Percentiles rank a stretch among this genome's conserved stretches.
Conservation (phyloP, 1,140 invertebrate species). For the Chymomyza costata region DNA sequence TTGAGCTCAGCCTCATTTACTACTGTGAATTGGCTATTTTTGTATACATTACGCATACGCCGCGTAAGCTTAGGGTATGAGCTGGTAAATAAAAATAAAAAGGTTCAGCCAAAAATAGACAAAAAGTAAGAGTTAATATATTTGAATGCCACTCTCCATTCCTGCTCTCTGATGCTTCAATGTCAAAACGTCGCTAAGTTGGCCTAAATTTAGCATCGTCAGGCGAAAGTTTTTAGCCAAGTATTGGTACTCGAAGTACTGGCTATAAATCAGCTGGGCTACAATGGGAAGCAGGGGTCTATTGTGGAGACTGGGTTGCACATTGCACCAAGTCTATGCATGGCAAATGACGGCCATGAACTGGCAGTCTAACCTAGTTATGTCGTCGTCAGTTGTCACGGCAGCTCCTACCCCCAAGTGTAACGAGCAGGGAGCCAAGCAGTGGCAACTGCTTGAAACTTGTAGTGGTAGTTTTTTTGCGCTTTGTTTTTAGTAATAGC, state of each 20-base stretch:
- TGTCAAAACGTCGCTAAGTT: no score
- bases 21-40: conserved; percentile 21
- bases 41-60: conserved; percentile 16
- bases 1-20: conserved; percentile 10
- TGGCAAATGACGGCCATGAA: conserved; percentile 38
- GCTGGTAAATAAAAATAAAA: background rate
- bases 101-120: conserved; percentile 2
- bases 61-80: conserved; percentile 1
- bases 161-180: no score
- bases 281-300: no score
- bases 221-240: conserved; percentile 30
- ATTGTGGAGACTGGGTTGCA: conserved; percentile 18
- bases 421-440: no score
- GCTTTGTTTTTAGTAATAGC: no score
- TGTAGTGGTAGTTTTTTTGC: no score
- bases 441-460: no score
- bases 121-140: conserved; percentile 35
- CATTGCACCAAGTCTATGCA: conserved; percentile 19
- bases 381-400: background rate
- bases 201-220: conserved; percentile 11
- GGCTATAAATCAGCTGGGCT: conserved; percentile 30
- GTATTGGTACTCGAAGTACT: background rate
- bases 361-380: conserved; percentile 25
- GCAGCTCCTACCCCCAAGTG: no score
- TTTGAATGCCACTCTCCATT: conserved; percentile 40